phyloP scores from a whole-genome alignment of 92 coral and sea anemone genomes.

The Epizoanthus stellaris region DNA sequence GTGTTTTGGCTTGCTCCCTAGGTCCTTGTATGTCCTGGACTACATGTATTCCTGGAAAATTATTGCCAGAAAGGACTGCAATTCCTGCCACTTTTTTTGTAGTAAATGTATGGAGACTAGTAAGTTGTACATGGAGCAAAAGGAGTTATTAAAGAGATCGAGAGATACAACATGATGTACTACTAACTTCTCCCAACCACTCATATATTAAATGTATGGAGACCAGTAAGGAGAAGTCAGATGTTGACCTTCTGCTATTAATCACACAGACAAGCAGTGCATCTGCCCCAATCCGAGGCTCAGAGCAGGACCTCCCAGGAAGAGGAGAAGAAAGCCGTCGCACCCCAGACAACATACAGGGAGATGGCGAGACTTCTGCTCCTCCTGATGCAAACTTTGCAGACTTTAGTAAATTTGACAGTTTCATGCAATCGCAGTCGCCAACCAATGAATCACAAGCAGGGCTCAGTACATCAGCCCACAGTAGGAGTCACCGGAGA shows the following conservation, averaged over 20 bases:
- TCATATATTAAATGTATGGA: no score
- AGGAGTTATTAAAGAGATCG: no score
- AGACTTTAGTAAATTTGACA: slow-evolving; percentile 94
- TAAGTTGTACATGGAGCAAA: no score
- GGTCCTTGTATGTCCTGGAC: no score
- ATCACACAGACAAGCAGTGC: slow-evolving; percentile 64
- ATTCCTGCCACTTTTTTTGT: no score
- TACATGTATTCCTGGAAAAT: no score
- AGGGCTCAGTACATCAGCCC: slow-evolving; percentile 35
- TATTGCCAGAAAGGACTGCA: no score
- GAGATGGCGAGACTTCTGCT: slow-evolving; percentile 19
- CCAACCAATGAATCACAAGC: slow-evolving; percentile 43
- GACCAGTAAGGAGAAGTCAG: no score
- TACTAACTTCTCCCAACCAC: no score
- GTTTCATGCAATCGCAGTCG: slow-evolving; percentile 74
- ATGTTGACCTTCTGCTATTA: background rate
- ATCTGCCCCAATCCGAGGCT: slow-evolving; percentile 35
- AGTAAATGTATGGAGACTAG: no score
- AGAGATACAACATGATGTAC: no score
- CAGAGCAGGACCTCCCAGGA: slow-evolving; percentile 16
- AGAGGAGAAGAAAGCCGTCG: slow-evolving; percentile 19
- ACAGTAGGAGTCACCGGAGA: slow-evolving; percentile 71
- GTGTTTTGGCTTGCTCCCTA: no score
- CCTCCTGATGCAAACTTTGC: slow-evolving; percentile 84
- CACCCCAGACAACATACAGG: slow-evolving; percentile 50